These are phyloP conservation scores for Drosophila greeni DNA, from an alignment of 2,888 invertebrate genomes.

Conservation along the genomic window DNA sequence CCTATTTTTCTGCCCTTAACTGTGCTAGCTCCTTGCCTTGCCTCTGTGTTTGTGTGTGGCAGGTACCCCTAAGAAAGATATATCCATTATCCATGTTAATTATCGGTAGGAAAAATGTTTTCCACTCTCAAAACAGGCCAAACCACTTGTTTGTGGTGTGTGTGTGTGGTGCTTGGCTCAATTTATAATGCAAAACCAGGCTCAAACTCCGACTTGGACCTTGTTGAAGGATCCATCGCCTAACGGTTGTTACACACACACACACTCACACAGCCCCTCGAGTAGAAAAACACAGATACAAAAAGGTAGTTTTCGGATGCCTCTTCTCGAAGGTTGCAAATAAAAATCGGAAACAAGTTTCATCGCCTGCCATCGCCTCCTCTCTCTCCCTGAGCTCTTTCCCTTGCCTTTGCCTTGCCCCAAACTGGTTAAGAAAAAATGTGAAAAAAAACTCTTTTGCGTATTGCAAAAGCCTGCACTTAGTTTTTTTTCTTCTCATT, in stretches of 20 bases:
- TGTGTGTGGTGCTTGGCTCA: conserved; percentile 13
- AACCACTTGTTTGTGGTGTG: conserved; percentile 55
- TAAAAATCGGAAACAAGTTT: conserved; percentile 47
- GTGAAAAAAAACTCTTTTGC: conserved; percentile 10
- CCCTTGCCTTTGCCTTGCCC: conserved; percentile 14
- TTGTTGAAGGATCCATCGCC: conserved; percentile 50
- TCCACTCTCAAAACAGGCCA: conserved; percentile 64
- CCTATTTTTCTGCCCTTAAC: conserved; percentile 2
- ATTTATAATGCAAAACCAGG: conserved; percentile 43
- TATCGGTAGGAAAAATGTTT: conserved; percentile 45
- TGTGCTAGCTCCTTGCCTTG: conserved; percentile 9
- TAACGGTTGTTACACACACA: conserved; percentile 57
- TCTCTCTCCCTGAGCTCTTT: conserved; percentile 11
- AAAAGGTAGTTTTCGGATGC: conserved; percentile 48
- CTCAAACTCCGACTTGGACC: conserved; percentile 11
- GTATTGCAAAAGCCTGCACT: conserved; percentile 39
- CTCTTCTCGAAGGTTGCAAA: conserved; percentile 46
- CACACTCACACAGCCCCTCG: neutral
- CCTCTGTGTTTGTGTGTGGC: conserved; percentile 41
- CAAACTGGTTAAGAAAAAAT: conserved; percentile 23
- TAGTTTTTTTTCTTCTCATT: conserved; percentile 15
- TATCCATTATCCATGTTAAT: conserved; percentile 40
- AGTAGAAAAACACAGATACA: conserved; percentile 19
- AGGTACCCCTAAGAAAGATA: conserved; percentile 39
- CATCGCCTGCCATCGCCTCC: neutral